These are phyloP conservation scores for Hippasteria phrygiana DNA, from an alignment of 53 echinoderm and acorn worm genomes.

Conservation along the genomic window DNA sequence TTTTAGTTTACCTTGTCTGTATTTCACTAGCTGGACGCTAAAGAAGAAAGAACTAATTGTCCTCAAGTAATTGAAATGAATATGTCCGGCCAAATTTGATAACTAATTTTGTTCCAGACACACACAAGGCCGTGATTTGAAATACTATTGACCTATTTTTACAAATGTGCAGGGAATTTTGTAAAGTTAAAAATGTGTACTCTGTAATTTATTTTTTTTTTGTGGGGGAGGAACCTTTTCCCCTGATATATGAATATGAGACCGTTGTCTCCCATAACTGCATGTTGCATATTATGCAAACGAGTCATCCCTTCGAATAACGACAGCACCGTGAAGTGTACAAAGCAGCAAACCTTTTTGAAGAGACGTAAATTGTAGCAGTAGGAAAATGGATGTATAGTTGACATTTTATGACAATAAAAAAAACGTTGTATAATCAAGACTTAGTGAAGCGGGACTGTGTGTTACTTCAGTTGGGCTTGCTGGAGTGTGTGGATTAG, in stretches of 20 bases:
- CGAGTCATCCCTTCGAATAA: background rate
- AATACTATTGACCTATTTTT: background rate
- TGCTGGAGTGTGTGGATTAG: no score
- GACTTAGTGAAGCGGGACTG: background rate
- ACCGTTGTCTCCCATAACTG: background rate
- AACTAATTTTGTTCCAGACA: no score
- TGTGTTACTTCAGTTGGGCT: background rate
- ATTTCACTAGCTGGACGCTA: no score
- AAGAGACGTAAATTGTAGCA: background rate
- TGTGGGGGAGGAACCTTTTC: background rate
- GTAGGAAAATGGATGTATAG: conserved; percentile 7
- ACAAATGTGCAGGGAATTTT: background rate
- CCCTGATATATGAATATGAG: background rate
- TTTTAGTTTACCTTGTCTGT: no score
- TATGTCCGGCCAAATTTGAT: no score
- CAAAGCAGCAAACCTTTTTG: background rate
- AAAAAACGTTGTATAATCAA: conserved; percentile 13
- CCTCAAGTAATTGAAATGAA: no score
- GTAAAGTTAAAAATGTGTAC: background rate
- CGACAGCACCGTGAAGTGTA: no score
- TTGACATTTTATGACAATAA: conserved; percentile 43
- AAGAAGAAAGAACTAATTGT: no score
- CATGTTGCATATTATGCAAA: background rate
- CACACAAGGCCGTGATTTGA: background rate
- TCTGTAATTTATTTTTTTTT: background rate